Evolutionary conservation across 2,888 invertebrate species (phyloP).

Genomic region (Clanis bilineata): DNA sequence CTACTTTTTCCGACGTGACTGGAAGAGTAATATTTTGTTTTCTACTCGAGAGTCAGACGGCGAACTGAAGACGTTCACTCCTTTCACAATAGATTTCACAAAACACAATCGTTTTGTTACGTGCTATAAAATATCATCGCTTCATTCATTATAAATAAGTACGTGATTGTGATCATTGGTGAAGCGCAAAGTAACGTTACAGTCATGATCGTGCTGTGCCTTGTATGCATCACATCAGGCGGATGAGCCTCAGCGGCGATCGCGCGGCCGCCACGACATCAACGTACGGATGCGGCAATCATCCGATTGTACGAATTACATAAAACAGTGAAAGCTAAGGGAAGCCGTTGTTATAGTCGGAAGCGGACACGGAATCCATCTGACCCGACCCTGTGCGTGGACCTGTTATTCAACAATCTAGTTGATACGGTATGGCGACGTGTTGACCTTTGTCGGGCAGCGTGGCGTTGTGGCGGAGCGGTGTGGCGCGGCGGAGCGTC

Average conservation of each 20-base stretch:
- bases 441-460: slow-evolving; percentile 58
- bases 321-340: slow-evolving; percentile 67
- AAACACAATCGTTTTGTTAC: slow-evolving; percentile 36
- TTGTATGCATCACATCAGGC: slow-evolving; percentile 36
- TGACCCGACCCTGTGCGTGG: slow-evolving; percentile 64
- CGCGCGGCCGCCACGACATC: slow-evolving; percentile 19
- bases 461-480: slow-evolving; percentile 25
- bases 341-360: slow-evolving; percentile 52
- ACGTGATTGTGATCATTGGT: slow-evolving; percentile 17
- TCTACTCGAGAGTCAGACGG: slow-evolving; percentile 39
- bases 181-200: slow-evolving; percentile 24
- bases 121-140: slow-evolving; percentile 31
- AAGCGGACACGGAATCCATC: slow-evolving; percentile 73
- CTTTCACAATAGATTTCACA: slow-evolving; percentile 45
- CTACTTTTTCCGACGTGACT: slow-evolving; percentile 68
- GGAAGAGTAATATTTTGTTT: slow-evolving; percentile 49
- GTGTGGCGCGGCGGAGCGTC: slow-evolving; percentile 24
- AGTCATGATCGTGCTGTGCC: slow-evolving; percentile 41
- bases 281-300: slow-evolving; percentile 17
- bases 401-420: slow-evolving; percentile 68
- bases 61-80: slow-evolving; percentile 35
- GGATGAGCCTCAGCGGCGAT: slow-evolving; percentile 16
- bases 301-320: slow-evolving; percentile 40
- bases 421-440: slow-evolving; percentile 49
- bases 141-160: slow-evolving; percentile 32